Evolutionary conservation across 1,140 invertebrate genomes (phyloP), one percentile per base, ranked within the genome.

Genomic region (Drosophila punjabiensis): DNA sequence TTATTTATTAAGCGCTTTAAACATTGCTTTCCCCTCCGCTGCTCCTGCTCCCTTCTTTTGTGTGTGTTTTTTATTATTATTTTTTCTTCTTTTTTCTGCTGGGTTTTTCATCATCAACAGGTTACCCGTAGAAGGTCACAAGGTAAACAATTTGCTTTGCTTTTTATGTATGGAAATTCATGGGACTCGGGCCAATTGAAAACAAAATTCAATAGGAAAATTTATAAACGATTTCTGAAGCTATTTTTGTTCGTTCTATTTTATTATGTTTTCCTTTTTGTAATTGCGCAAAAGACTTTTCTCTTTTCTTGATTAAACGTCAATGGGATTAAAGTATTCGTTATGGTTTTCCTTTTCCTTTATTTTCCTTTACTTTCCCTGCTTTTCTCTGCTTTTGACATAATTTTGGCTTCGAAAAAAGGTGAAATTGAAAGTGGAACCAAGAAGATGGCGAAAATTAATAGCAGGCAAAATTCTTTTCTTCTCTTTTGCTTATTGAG

Each of bases 1-100:
- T 90, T 90, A 89, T 89, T 89, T 89, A 90, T 86, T 89, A 89
- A 89, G 86, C 85, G 86, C 85, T 82, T 82, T 89, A 89, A 89
- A 89, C 84, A 89, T 90, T 90, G 50, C 61, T 32, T 9, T 13
- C 35, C 45, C 37, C 37, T 53, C 48, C n/a, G 20, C 13, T 7
- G 14, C 47, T 9, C 13, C 8, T 32, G 24, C 39, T n/a, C n/a
- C n/a, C 53, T 56, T 59, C 35, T 61, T 32, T 59, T 68, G 20
- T 41, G 58, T 45, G 5, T 14, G 41, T 18, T 35, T 14, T 43
- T 33, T 74, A 24, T 24, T 32, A 18, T 32, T 33, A 35, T 47
- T 13, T n/a, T 37, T 62, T 11, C n/a, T 11, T 37, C 24, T 13
- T 33, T 61, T 47, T 55, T 67, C 3, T 20, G 33, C 3, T 41